phyloP scores from a whole-genome alignment of 2,113 vertebrate species.

The Hassar affinis region DNA sequence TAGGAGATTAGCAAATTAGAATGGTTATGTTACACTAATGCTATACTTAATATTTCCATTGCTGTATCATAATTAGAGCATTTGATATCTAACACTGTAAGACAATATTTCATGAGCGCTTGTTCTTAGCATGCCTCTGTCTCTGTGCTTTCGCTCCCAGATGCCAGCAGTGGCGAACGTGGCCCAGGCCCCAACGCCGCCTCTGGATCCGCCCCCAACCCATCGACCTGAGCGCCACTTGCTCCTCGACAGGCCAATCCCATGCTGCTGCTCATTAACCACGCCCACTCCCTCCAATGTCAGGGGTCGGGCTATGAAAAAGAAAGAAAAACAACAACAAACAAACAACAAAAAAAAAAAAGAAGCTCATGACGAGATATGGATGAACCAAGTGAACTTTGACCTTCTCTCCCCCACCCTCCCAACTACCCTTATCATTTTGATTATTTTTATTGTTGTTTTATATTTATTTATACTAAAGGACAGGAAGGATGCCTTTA shows the following conservation, averaged over 20 bases:
- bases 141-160: conserved; percentile 59
- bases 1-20: background rate
- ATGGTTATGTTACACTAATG: background rate
- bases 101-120: background rate
- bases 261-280: conserved; percentile 67
- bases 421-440: conserved; percentile 48
- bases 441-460: conserved; percentile 31
- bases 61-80: background rate
- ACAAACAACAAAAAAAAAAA: conserved; percentile 18
- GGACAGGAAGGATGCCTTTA: conserved; percentile 49
- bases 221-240: conserved; percentile 86
- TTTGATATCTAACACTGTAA: background rate
- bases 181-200: conserved; percentile 90
- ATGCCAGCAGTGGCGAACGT: conserved; percentile 90
- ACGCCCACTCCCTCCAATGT: conserved; percentile 28
- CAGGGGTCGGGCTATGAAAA: conserved; percentile 29
- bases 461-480: conserved; percentile 55
- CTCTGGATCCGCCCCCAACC: conserved; percentile 93
- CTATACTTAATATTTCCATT: background rate
- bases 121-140: background rate
- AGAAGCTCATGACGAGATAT: conserved; percentile 34
- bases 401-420: background rate
- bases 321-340: conserved; percentile 1
- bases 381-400: conserved; percentile 45
- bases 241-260: conserved; percentile 62